These are phyloP conservation scores for Lepidochitona cinerea DNA, from an alignment of 2,888 invertebrate genomes.

Conservation along the genomic window DNA sequence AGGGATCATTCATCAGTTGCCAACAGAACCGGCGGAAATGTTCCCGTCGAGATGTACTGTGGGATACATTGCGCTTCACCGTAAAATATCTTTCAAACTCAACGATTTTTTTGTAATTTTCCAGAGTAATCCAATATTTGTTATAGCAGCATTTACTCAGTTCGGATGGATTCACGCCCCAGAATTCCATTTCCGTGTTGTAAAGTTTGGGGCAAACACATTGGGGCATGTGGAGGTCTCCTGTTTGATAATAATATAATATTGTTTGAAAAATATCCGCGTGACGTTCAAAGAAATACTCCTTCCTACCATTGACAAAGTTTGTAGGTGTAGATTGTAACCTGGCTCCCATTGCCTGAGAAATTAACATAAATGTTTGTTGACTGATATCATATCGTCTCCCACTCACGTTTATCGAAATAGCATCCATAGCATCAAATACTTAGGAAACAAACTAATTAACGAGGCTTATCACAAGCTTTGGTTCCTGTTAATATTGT, in stretches of 20 bases:
- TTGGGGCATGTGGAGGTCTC: neutral
- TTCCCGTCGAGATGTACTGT: conserved; percentile 12
- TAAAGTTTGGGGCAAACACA: neutral
- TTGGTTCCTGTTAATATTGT: no score
- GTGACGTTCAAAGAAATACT: conserved; percentile 3
- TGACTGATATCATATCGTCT: neutral
- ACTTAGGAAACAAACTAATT: no score
- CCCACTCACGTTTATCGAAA: neutral
- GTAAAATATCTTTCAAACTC: neutral
- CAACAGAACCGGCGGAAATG: conserved; percentile 12
- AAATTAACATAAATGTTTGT: neutral
- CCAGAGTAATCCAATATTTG: neutral
- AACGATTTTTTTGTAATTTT: neutral
- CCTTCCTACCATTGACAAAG: neutral
- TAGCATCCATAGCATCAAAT: neutral
- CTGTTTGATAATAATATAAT: neutral
- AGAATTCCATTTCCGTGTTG: neutral
- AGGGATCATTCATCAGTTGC: conserved; percentile 32
- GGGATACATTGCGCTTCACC: no score
- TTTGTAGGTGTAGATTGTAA: neutral
- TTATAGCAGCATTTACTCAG: neutral
- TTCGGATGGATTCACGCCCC: neutral
- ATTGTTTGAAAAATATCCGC: neutral
- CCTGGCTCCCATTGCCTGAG: neutral
- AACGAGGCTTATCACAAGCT: no score